These are phyloP conservation scores for Bombus confusus DNA, from an alignment of 1,140 invertebrate genomes.

Conservation along the genomic window DNA sequence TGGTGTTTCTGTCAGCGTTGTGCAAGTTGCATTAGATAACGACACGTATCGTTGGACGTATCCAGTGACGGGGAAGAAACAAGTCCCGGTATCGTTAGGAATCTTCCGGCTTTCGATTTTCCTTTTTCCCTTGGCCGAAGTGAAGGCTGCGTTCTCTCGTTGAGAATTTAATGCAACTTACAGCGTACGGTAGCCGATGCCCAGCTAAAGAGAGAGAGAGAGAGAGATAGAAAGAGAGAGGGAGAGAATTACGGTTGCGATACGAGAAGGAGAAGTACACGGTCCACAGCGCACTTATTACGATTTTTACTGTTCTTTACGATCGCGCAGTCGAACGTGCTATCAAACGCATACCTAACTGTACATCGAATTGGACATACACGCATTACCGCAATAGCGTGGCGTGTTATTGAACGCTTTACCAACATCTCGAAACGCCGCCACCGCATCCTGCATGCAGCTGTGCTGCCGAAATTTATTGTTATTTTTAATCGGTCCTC, in stretches of 20 bases:
- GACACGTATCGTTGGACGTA: not conserved
- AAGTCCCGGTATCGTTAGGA: not conserved
- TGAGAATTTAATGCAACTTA: slow-evolving; percentile 30
- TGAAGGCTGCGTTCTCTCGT: not conserved
- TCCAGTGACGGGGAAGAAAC: not conserved
- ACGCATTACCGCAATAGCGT: slow-evolving; percentile 13
- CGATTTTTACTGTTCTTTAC: slow-evolving; percentile 55
- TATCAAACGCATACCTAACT: slow-evolving; percentile 60
- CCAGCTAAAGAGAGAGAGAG: slow-evolving; percentile 1
- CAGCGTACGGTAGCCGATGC: slow-evolving; percentile 35
- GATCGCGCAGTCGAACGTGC: slow-evolving; percentile 47
- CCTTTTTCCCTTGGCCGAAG: not conserved
- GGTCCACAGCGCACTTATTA: slow-evolving; percentile 47
- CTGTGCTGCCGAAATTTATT: slow-evolving; percentile 37
- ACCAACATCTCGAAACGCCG: no score
- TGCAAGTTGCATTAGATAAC: slow-evolving; percentile 18
- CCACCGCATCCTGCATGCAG: not conserved
- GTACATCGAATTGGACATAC: slow-evolving; percentile 55
- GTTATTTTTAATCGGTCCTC: slow-evolving; percentile 14
- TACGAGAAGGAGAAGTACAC: slow-evolving; percentile 27
- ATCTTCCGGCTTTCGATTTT: slow-evolving; percentile 6
- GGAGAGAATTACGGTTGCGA: slow-evolving; percentile 44
- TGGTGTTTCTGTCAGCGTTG: not conserved
- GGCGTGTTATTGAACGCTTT: slow-evolving; percentile 13
- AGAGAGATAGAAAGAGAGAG: not conserved